phyloP scores from a whole-genome alignment of 2,888 invertebrate genomes.

The Apeira syringaria region DNA sequence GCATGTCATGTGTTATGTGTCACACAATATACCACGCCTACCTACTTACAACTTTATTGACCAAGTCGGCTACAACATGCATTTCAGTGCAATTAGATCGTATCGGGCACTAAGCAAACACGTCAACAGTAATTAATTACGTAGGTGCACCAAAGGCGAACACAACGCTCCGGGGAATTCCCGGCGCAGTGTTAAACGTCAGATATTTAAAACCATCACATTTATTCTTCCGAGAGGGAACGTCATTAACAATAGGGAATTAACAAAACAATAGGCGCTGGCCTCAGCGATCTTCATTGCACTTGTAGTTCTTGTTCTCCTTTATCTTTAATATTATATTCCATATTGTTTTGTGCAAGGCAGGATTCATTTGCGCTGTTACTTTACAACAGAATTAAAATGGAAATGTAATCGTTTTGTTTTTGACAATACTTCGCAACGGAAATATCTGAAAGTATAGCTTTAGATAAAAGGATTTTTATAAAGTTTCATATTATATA shows the following conservation, averaged over 20 bases:
- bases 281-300: constrained; percentile 7
- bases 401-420: no score
- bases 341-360: background rate
- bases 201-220: constrained; percentile 23
- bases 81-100: constrained; percentile 28
- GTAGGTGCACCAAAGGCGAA: constrained; percentile 11
- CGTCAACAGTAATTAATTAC: constrained; percentile 28
- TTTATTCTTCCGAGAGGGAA: constrained; percentile 16
- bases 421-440: no score
- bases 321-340: no score
- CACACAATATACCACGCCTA: constrained; percentile 1
- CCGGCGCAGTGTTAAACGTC: constrained; percentile 22
- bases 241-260: constrained; percentile 20
- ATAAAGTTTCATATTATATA: no score
- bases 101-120: constrained; percentile 29
- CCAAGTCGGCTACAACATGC: constrained; percentile 21
- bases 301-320: constrained; percentile 6
- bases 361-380: background rate
- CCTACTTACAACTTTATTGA: constrained; percentile 25
- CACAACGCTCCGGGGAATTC: constrained; percentile 9
- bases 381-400: background rate
- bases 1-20: background rate
- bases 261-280: constrained; percentile 15
- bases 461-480: no score
- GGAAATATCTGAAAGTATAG: no score